These are phyloP conservation scores for Eristalis arbustorum DNA, from an alignment of 2,888 invertebrate species.

Conservation along the genomic window DNA sequence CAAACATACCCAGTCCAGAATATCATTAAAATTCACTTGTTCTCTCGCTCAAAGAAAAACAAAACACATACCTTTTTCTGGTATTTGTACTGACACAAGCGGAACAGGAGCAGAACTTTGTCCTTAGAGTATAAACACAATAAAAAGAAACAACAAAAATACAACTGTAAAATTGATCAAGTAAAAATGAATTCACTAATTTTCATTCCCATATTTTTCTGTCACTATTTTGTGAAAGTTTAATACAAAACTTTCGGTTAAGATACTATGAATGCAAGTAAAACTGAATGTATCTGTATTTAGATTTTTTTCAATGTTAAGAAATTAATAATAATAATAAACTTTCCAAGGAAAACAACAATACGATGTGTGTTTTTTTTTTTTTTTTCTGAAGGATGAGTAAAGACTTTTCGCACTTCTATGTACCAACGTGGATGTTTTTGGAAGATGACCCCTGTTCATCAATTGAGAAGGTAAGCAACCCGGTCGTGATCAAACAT, in stretches of 20 bases:
- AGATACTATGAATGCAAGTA: constrained; percentile 53
- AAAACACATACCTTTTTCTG: constrained; percentile 1
- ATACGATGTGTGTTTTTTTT: background rate
- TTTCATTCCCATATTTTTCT: constrained; percentile 26
- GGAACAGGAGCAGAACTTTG: constrained; percentile 47
- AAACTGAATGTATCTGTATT: constrained; percentile 65
- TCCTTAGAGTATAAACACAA: constrained; percentile 38
- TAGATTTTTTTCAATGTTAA: constrained; percentile 67
- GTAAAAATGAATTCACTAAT: constrained; percentile 11
- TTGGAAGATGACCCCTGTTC: no score
- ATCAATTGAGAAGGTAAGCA: no score
- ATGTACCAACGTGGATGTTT: no score
- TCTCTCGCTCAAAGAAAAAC: constrained; percentile 53
- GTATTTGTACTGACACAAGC: constrained; percentile 52
- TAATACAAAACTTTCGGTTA: constrained; percentile 31
- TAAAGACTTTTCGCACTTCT: no score
- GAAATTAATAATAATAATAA: constrained; percentile 50
- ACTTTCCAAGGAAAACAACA: constrained; percentile 39
- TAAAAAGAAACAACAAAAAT: background rate
- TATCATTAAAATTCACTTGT: constrained; percentile 56
- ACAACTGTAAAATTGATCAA: constrained; percentile 24
- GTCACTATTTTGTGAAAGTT: constrained; percentile 20
- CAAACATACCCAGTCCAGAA: constrained; percentile 65
- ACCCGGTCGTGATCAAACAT: no score
- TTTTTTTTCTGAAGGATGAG: no score